Evolutionary conservation across 2,797 vertebrate genomes (phyloP).

Genomic region (Cottoperca gobio): DNA sequence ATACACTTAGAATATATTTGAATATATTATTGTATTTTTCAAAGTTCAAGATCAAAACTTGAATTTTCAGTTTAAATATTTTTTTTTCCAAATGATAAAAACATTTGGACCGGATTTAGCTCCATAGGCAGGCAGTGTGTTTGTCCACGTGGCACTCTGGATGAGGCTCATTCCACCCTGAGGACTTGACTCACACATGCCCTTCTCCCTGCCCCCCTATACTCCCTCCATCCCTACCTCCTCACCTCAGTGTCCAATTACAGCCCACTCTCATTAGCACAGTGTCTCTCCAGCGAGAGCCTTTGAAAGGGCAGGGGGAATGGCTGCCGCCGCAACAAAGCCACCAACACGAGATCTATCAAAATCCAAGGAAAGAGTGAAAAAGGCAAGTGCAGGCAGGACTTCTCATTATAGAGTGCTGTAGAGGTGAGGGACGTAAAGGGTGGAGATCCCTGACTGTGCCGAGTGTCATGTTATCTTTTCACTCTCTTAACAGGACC

Average conservation of each 20-base stretch:
- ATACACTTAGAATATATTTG: no score
- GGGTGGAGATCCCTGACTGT: conserved; percentile 62
- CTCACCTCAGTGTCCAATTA: conserved; percentile 85
- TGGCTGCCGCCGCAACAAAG: conserved; percentile 81
- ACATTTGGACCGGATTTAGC: no score
- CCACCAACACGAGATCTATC: conserved; percentile 81
- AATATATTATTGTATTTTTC: no score
- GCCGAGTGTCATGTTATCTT: conserved; percentile 80
- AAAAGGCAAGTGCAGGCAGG: conserved; percentile 84
- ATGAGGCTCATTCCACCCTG: conserved; percentile 65
- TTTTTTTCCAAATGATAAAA: no score
- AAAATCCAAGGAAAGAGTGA: conserved; percentile 81
- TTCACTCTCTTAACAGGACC: conserved; percentile 85
- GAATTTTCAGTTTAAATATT: no score
- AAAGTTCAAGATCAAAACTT: no score
- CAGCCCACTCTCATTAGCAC: conserved; percentile 82
- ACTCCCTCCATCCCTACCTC: conserved; percentile 71
- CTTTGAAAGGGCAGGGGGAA: conserved; percentile 83
- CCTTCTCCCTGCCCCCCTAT: conserved; percentile 73
- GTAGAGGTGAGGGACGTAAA: conserved; percentile 74
- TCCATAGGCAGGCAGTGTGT: conserved; percentile 58
- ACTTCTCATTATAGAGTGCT: conserved; percentile 82
- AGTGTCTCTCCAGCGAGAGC: conserved; percentile 83
- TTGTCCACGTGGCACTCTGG: conserved; percentile 51
- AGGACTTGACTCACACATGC: conserved; percentile 79